Evolutionary conservation across 2,113 vertebrate species (phyloP).

Genomic region (Ictalurus furcatus): DNA sequence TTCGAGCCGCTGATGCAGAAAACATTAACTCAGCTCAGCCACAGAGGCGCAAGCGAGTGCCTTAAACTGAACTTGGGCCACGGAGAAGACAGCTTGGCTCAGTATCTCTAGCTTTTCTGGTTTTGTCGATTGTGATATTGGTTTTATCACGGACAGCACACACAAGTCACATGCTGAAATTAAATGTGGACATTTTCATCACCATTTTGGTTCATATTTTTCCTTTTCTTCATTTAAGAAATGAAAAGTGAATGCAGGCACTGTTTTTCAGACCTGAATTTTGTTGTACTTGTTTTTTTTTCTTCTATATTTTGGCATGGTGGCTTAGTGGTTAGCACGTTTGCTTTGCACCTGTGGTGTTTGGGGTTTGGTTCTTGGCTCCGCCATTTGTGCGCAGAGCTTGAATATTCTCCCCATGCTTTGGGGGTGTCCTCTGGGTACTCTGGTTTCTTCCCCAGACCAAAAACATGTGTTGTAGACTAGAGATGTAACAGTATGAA

Average conservation of each 20-base stretch:
- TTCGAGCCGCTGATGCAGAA: constrained; percentile 73
- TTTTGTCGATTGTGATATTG: constrained; percentile 3
- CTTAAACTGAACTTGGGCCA: constrained; percentile 47
- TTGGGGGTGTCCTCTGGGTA: too few relatives aligned
- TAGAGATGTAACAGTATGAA: too few relatives aligned
- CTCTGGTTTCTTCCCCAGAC: too few relatives aligned
- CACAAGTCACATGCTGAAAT: neutral
- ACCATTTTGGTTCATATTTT: neutral
- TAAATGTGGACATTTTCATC: neutral
- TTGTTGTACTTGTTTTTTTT: too few relatives aligned
- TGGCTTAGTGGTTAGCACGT: too few relatives aligned
- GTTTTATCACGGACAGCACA: neutral
- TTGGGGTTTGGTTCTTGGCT: too few relatives aligned
- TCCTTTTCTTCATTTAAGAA: neutral
- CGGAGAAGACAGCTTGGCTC: constrained; percentile 35
- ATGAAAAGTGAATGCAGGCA: neutral
- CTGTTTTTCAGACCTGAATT: neutral
- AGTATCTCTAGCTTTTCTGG: constrained; percentile 24
- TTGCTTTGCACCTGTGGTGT: too few relatives aligned
- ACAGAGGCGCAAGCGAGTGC: constrained; percentile 57
- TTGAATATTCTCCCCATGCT: too few relatives aligned
- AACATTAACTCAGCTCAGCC: constrained; percentile 72
- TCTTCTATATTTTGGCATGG: too few relatives aligned
- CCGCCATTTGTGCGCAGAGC: too few relatives aligned
- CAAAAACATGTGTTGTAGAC: too few relatives aligned